Percentiles rank a stretch among this genome's conserved stretches.
Conservation (phyloP, 1,140 invertebrate genomes). For the Apis florea region DNA sequence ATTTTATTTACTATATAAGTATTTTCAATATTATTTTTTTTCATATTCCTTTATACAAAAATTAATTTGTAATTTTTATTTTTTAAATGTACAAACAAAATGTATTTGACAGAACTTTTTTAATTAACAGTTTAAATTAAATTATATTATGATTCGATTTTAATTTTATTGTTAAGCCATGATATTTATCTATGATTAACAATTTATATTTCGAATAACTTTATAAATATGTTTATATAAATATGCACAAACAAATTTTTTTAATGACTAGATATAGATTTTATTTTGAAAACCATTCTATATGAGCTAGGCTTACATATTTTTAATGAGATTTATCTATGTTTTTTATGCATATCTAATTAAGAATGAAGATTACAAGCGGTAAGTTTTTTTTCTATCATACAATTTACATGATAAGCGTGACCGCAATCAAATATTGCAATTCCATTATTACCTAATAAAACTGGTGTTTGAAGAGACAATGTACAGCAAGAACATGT, state of each 20-base stretch:
- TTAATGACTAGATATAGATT: conserved; percentile 24
- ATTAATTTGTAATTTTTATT: conserved; percentile 1
- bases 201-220: conserved; percentile 52
- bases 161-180: conserved; percentile 12
- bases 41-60: conserved; percentile 9
- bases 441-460: conserved; percentile 76
- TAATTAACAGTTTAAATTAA: background rate
- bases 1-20: conserved; percentile 1
- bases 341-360: conserved; percentile 20
- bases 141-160: background rate
- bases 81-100: conserved; percentile 17
- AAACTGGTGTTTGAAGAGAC: conserved; percentile 74
- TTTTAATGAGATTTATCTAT: conserved; percentile 40
- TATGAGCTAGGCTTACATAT: background rate
- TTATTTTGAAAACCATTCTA: background rate
- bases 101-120: conserved; percentile 4
- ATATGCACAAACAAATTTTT: conserved; percentile 8
- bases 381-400: conserved; percentile 77
- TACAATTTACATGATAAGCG: conserved; percentile 78
- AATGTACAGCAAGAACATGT: conserved; percentile 77
- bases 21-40: background rate
- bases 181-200: conserved; percentile 28
- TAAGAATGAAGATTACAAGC: conserved; percentile 74
- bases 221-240: conserved; percentile 19
- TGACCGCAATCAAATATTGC: conserved; percentile 78